Base-by-base conservation (phyloP, 2,113 vertebrate genomes). In the Meleagris gallopavo region DNA sequence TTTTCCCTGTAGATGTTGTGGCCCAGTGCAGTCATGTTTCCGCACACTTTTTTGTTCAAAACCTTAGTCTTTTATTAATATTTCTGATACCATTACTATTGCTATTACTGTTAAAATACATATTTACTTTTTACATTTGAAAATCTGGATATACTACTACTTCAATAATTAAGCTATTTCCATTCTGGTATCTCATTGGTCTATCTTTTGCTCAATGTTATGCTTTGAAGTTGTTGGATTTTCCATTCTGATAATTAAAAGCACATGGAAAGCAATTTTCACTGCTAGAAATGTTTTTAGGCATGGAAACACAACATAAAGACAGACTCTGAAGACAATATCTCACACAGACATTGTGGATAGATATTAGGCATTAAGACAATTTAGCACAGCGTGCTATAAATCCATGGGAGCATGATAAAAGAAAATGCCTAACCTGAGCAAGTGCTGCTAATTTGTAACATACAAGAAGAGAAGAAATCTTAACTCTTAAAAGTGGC, bases 171-270 rank as follows among this genome's bases (percentile, higher is more conserved):
- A 70, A 78, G 38, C 52, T 43, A 70, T 78, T 73, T 92, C 16
- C 77, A 79, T 90, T 94, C 65, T 55, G 9, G 40, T 41, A 83
- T 90, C 62, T 91, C 60, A 62, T 70, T 89, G 65, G 38, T 69
- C 13, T 62, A 58, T 25, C 15, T 94, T 95, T 79, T 86, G 20
- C 61, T 77, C 76, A 75, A 22, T 88, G 38, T 45, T 95, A 60
- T 36, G 78, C 89, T 95, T 90, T 94, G 74, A 95, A 92, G 36
- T 32, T 92, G 55, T 89, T 43, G 34, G 34, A 5, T 6, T 62
- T 62, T 62, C 94, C 79, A 88, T 52, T 34, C 82, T 67, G 71
- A 79, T 80, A 84, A 83, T 21, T 54, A 64, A 88, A 22, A 16
- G 10, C 14, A 72, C 2, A 5, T 0, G 10, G 27, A 6, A 38